Evolutionary conservation across 2,888 invertebrate species (phyloP).

Genomic region (Drosophila hawaiiensis): DNA sequence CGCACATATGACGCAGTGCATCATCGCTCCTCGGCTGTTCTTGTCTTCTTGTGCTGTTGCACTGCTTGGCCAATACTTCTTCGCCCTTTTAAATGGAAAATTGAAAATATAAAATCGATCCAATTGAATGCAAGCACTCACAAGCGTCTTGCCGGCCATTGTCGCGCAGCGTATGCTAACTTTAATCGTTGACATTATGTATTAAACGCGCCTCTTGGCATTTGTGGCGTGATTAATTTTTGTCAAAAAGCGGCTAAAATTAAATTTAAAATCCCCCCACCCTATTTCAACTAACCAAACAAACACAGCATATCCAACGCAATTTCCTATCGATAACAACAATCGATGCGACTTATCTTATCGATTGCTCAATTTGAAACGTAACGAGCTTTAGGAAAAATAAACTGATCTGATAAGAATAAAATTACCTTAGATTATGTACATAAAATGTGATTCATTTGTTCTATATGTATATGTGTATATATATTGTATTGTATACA

Average conservation of each 20-base stretch:
- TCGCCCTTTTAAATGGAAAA: slow-evolving; percentile 6
- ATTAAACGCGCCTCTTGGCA: slow-evolving; percentile 61
- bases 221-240: slow-evolving; percentile 70
- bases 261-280: slow-evolving; percentile 46
- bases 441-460: background rate
- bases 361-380: slow-evolving; percentile 13
- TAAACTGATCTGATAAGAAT: slow-evolving; percentile 20
- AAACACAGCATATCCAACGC: background rate
- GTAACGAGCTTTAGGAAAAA: slow-evolving; percentile 1
- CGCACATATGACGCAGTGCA: slow-evolving; percentile 67
- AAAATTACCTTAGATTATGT: slow-evolving; percentile 27
- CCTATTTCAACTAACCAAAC: background rate
- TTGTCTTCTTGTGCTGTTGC: background rate
- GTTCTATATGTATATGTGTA: slow-evolving; percentile 1
- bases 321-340: slow-evolving; percentile 1
- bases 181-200: slow-evolving; percentile 73
- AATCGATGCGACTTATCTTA: background rate
- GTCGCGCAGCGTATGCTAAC: slow-evolving; percentile 58
- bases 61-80: background rate
- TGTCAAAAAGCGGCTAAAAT: slow-evolving; percentile 71
- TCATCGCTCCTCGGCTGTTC: background rate
- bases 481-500: slow-evolving; percentile 1
- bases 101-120: background rate
- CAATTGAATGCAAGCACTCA: slow-evolving; percentile 19
- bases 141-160: slow-evolving; percentile 46